phyloP scores from a whole-genome alignment of 2,113 vertebrate species.

The Hyperoodon ampullatus region DNA sequence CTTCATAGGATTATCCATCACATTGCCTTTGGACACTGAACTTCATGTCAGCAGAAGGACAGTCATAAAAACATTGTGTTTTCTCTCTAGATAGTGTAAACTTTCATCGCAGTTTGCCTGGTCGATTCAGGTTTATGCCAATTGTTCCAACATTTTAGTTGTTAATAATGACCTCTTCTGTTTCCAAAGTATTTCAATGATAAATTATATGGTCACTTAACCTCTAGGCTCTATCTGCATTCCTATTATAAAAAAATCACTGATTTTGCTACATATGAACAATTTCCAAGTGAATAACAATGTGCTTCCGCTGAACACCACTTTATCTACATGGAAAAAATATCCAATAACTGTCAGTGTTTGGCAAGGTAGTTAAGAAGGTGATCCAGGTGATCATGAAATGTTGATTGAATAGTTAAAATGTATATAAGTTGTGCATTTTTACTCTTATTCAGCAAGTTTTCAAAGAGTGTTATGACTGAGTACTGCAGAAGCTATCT shows the following conservation, averaged over 20 bases:
- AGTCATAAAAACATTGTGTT: neutral
- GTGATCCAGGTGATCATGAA: neutral
- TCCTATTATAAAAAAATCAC: neutral
- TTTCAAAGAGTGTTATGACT: neutral
- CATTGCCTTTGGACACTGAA: neutral
- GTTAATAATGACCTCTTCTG: neutral
- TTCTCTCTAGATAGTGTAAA: neutral
- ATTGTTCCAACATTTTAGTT: neutral
- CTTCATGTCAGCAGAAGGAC: neutral
- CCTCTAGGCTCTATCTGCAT: neutral
- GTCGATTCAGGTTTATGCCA: neutral
- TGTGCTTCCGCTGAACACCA: neutral
- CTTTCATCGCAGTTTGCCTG: neutral
- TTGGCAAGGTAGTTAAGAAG: neutral
- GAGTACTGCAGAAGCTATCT: neutral
- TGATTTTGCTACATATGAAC: neutral
- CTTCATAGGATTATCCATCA: neutral
- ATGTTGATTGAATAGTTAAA: neutral
- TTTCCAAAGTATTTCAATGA: neutral
- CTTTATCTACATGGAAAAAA: neutral
- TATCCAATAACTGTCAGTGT: neutral
- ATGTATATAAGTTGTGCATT: neutral
- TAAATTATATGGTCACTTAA: neutral
- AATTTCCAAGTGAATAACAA: constrained; percentile 2
- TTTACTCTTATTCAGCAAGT: neutral